Evolutionary conservation across 2,888 invertebrate genomes (phyloP).

Genomic region (Drosophila buzzatii): DNA sequence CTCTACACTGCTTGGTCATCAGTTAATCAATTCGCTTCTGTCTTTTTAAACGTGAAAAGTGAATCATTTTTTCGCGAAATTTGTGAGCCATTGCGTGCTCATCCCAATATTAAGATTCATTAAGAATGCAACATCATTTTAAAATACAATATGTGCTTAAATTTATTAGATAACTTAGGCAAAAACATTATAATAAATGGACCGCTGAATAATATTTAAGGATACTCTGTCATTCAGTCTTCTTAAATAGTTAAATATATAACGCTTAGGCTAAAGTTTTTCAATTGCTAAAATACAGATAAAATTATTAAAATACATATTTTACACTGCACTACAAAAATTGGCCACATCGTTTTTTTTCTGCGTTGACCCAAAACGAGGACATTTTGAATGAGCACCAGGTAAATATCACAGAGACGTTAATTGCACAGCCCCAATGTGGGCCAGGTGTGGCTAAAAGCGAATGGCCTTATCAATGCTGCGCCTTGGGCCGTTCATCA

Average conservation of each 20-base stretch:
- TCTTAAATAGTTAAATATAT: slow-evolving; percentile 40
- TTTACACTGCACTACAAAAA: slow-evolving; percentile 55
- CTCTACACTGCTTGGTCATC: slow-evolving; percentile 12
- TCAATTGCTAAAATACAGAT: slow-evolving; percentile 31
- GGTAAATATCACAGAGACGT: slow-evolving; percentile 67
- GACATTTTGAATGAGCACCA: slow-evolving; percentile 30
- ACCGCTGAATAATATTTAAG: slow-evolving; percentile 29
- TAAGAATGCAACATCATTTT: neutral
- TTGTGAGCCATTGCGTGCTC: neutral
- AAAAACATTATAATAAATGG: slow-evolving; percentile 24
- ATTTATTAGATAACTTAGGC: slow-evolving; percentile 38
- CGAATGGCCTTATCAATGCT: slow-evolving; percentile 26
- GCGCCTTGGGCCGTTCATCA: slow-evolving; percentile 79
- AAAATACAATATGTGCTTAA: slow-evolving; percentile 1
- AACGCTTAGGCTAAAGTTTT: slow-evolving; percentile 33
- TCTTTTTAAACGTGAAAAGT: neutral
- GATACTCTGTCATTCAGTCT: slow-evolving; percentile 52
- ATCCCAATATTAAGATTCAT: neutral
- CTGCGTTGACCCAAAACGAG: slow-evolving; percentile 19
- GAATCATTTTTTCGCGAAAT: slow-evolving; percentile 17
- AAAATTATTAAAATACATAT: slow-evolving; percentile 38
- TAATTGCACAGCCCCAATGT: slow-evolving; percentile 8
- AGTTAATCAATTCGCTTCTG: neutral
- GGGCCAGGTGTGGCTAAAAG: neutral
- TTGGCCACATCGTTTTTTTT: slow-evolving; percentile 14